Base-by-base conservation (phyloP, 1,140 invertebrate genomes). In the Penaeus vannamei region DNA sequence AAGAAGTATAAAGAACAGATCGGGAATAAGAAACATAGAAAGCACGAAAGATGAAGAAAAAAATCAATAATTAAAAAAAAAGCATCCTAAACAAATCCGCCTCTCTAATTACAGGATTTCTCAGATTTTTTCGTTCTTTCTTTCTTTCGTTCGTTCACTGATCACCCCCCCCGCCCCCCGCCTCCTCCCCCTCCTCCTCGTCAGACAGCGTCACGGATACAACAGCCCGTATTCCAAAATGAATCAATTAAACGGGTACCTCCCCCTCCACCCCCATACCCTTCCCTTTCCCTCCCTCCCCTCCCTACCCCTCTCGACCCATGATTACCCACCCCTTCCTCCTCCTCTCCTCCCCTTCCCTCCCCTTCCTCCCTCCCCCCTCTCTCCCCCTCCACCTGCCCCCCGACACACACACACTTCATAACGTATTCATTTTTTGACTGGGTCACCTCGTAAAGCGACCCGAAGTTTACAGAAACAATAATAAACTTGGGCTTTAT, bases 401-500 rank as follows among this genome's bases (percentile, higher is more conserved):
- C 26, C 32, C 20, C 17, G 17, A 77, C 72, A 77, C 10, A 79
- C 77, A 79, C 77, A 79, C 79, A 66, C 86, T 77, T 81, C 76
- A 86, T 86, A 86, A 86, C 85, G 36, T 80, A 86, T 86, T 79
- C 85, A 80, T 36, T 86, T 81, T 64, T 76, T 86, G 42, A 59
- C 53, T 82, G 53, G 29, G 42, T 2, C 87, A n/a, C 87, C 81
- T 89, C 87, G 82, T 89, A 89, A 89, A 89, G 19, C 82, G 66
- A 23, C 62, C 84, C 23, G 62, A 88, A 89, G 69, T 89, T 89
- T 89, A 89, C 53, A 62, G 82, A 89, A 61, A 89, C 87, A 89
- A 89, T 89, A 89, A 89, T 83, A 89, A 89, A 89, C 87, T 84
- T 59, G 20, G 87, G 53, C 79, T 86, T 89, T 89, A 89, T 89